phyloP scores from a whole-genome alignment of 30 jellyfish, hydroid and myxozoan genomes.

The Turritopsis rubra region DNA sequence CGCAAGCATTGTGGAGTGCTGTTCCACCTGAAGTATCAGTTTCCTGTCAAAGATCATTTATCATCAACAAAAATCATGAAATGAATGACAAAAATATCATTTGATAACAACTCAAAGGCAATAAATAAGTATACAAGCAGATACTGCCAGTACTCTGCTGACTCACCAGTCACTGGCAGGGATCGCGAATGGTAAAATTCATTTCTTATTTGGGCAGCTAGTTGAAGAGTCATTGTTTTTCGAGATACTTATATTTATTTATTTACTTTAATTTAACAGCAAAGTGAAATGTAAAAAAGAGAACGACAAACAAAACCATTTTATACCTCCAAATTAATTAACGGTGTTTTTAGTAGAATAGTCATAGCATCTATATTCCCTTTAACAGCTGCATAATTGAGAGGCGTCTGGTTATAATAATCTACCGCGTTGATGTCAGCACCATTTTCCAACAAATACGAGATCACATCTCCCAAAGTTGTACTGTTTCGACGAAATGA shows the following conservation, averaged over 20 bases:
- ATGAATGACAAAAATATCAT: too few species aligned
- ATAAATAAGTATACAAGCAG: too few species aligned
- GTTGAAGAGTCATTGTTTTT: too few species aligned
- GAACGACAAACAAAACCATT: neutral
- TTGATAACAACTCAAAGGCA: too few species aligned
- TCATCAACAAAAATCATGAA: neutral
- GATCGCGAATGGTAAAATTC: too few species aligned
- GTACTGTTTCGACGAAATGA: neutral
- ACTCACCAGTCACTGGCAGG: too few species aligned
- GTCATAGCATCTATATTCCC: constrained; percentile 43
- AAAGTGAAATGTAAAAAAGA: neutral
- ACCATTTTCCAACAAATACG: constrained; percentile 28
- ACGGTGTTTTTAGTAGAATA: constrained; percentile 25
- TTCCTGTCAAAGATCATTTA: constrained; percentile 9
- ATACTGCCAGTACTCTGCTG: too few species aligned
- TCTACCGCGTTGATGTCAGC: constrained; percentile 62
- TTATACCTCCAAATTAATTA: constrained; percentile 40
- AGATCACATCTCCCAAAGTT: neutral
- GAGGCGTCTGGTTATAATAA: constrained; percentile 60
- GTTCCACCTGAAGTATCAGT: constrained; percentile 57
- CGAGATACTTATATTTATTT: too few species aligned
- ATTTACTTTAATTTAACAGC: too few species aligned
- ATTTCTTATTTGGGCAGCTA: too few species aligned
- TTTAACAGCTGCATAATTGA: constrained; percentile 56
- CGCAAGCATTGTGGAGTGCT: constrained; percentile 57